Conservation (phyloP, 2,113 vertebrate genomes). For the Aptenodytes forsteri region DNA sequence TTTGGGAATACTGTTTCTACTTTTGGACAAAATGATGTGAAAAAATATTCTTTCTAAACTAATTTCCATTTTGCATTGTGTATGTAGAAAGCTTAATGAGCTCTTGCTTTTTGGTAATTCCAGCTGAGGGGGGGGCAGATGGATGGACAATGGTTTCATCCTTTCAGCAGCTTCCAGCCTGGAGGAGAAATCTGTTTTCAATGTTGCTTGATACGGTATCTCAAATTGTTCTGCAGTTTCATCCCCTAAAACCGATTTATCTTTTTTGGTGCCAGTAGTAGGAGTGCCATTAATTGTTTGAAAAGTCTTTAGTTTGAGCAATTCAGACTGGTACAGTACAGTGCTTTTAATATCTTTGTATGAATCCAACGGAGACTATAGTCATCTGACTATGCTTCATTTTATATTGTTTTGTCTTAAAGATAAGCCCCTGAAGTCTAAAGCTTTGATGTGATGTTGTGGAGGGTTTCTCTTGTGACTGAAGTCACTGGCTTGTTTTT, state of each 20-base stretch:
- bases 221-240: background rate
- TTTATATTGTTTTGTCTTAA: background rate
- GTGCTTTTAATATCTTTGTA: background rate
- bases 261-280: background rate
- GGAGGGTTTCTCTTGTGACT: background rate
- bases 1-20: background rate
- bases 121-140: background rate
- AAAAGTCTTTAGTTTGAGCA: background rate
- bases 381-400: background rate
- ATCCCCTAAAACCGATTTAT: background rate
- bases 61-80: background rate
- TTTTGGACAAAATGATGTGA: background rate
- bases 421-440: background rate
- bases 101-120: background rate
- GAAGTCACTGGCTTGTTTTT: background rate
- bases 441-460: background rate
- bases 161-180: background rate
- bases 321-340: background rate
- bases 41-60: background rate
- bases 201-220: background rate
- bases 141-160: background rate
- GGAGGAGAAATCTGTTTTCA: background rate
- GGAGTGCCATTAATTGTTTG: background rate
- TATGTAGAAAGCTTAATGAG: background rate
- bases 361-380: background rate